Conservation (phyloP, 2,797 vertebrate species). For the Aratinga solstitialis region DNA sequence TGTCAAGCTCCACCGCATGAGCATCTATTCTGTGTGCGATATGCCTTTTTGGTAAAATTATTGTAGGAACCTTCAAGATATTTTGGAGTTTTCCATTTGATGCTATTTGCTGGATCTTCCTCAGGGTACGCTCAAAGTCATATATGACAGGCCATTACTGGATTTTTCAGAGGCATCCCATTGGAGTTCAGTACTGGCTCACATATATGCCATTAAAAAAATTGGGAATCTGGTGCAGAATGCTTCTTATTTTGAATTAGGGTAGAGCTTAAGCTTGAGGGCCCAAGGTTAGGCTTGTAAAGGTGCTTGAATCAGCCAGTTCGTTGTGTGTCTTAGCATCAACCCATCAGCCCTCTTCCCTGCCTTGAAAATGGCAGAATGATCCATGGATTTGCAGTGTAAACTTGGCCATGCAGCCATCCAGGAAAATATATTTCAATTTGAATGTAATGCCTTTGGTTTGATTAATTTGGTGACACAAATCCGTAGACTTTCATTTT, state of each 20-base stretch:
- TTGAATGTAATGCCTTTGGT: background rate
- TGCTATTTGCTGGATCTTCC: background rate
- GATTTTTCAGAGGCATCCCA: background rate
- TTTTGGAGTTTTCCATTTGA: background rate
- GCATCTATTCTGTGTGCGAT: background rate
- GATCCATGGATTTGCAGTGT: background rate
- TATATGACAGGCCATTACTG: background rate
- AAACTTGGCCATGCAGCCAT: background rate
- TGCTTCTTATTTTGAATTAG: background rate
- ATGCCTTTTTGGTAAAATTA: background rate
- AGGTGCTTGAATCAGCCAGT: background rate
- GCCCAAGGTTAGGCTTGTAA: background rate
- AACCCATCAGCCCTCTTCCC: background rate
- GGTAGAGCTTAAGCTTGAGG: background rate
- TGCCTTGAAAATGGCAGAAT: background rate
- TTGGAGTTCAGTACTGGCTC: background rate
- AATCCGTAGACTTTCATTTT: background rate
- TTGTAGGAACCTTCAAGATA: background rate
- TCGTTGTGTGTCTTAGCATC: background rate
- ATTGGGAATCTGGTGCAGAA: background rate
- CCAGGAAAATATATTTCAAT: background rate
- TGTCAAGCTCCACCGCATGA: background rate
- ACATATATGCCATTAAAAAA: background rate
- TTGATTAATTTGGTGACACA: background rate
- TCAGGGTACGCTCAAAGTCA: background rate